Evolutionary conservation across 2,888 invertebrate species (phyloP), one percentile per base, ranked within the genome.

Genomic region (Eupithecia inturbata): DNA sequence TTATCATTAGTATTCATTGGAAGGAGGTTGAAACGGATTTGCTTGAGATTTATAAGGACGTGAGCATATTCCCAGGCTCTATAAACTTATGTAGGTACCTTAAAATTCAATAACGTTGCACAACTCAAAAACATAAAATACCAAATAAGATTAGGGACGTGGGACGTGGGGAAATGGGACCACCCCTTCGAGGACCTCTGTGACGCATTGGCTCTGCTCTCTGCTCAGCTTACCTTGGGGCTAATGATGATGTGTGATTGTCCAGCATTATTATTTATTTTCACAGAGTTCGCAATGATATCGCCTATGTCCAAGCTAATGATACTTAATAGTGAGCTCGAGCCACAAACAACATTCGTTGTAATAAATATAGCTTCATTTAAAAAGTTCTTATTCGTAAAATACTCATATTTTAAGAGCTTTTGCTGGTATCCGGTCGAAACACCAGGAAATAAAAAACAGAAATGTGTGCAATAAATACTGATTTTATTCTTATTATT

Each of bases 1-100:
- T 73, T 80, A 81, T 83, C 77, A 82, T 81, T 79, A 78, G 70
- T 80, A 79, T 79, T 77, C 72, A 78, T 79, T 83, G 78, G 72
- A 72, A 79, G 79, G 73, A 67, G 70, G 72, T 72, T 80, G 77
- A 68, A 72, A 74, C 77, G 77, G 74, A 64, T 69, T 77, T 70
- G 60, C 68, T 63, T 69, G 66, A 77, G 74, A 78, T 74, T 75
- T 78, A 77, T 71, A 72, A 63, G 70, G 73, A 71, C 73, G 75
- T 68, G 75, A 33, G n/a, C 68, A 75, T 77, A 76, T 77, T 78
- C 70, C 74, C 70, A 79, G 72, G 72, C 57, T 14, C 26, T 57
- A 57, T 26, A 26, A 53, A 53, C 22, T 53, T 57, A n/a, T n/a
- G n/a, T n/a, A n/a, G n/a, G n/a, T n/a, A 22, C 57, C 26, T 53